Evolutionary conservation across 2,888 invertebrate genomes (phyloP).

Genomic region (Lithosia quadra): DNA sequence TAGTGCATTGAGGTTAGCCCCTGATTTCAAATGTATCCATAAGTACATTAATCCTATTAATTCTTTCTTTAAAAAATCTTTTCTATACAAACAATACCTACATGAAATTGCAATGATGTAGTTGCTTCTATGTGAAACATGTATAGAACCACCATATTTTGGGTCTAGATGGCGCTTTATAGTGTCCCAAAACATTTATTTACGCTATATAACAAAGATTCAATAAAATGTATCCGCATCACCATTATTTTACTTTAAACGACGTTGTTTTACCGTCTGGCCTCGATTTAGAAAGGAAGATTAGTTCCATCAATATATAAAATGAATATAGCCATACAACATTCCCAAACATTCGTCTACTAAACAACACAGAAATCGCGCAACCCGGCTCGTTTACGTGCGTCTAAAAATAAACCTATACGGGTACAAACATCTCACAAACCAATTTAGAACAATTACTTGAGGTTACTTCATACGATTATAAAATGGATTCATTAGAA

Average conservation of each 20-base stretch:
- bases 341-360: slow-evolving; percentile 27
- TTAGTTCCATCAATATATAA: slow-evolving; percentile 11
- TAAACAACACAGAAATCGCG: slow-evolving; percentile 31
- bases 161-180: not conserved
- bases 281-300: slow-evolving; percentile 20
- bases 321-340: slow-evolving; percentile 13
- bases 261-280: not conserved
- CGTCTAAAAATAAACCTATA: slow-evolving; percentile 52
- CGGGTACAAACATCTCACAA: slow-evolving; percentile 32
- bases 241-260: not conserved
- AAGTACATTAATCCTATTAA: no score
- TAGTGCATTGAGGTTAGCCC: no score
- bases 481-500: slow-evolving; percentile 9
- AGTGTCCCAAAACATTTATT: not conserved
- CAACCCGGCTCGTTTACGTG: slow-evolving; percentile 28
- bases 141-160: no score
- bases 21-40: no score
- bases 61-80: no score
- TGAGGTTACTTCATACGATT: slow-evolving; percentile 23
- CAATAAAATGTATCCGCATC: not conserved
- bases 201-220: not conserved
- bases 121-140: no score
- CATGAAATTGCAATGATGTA: no score
- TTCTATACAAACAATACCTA: no score
- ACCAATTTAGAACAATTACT: slow-evolving; percentile 33